These are phyloP conservation scores for Hypsopygia costalis DNA, from an alignment of 2,888 invertebrate genomes.

Conservation along the genomic window DNA sequence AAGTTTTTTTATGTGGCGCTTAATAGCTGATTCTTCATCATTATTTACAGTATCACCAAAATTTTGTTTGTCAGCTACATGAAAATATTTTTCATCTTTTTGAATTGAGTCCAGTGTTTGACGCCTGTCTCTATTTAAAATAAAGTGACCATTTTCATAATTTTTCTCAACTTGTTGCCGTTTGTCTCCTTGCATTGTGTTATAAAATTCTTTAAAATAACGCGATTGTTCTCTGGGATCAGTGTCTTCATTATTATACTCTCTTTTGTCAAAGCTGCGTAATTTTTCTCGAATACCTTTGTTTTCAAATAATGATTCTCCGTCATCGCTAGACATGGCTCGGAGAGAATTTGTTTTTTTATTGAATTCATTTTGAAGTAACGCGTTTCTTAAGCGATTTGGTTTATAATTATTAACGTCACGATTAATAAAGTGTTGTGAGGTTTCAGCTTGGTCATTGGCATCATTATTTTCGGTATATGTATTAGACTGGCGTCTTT, in stretches of 20 bases:
- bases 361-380: conserved; percentile 23
- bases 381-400: conserved; percentile 23
- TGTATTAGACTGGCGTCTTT: conserved; percentile 25
- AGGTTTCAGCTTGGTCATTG: conserved; percentile 26
- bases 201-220: conserved; percentile 34
- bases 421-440: conserved; percentile 27
- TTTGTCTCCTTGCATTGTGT: conserved; percentile 35
- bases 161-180: conserved; percentile 27
- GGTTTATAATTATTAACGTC: conserved; percentile 23
- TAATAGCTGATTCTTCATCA: conserved; percentile 60
- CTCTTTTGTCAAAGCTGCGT: conserved; percentile 29
- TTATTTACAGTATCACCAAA: conserved; percentile 28
- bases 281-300: conserved; percentile 26
- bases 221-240: conserved; percentile 30
- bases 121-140: conserved; percentile 48
- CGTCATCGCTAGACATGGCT: conserved; percentile 30
- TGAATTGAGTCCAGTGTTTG: conserved; percentile 26
- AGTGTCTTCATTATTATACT: conserved; percentile 32
- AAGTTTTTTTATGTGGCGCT: conserved; percentile 60
- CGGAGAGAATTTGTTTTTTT: conserved; percentile 28
- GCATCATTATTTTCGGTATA: conserved; percentile 28
- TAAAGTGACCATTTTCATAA: conserved; percentile 28
- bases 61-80: conserved; percentile 20
- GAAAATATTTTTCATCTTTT: conserved; percentile 17
- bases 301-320: conserved; percentile 34